phyloP scores from a whole-genome alignment of 2,113 vertebrate species.

The Pundamilia nyererei region DNA sequence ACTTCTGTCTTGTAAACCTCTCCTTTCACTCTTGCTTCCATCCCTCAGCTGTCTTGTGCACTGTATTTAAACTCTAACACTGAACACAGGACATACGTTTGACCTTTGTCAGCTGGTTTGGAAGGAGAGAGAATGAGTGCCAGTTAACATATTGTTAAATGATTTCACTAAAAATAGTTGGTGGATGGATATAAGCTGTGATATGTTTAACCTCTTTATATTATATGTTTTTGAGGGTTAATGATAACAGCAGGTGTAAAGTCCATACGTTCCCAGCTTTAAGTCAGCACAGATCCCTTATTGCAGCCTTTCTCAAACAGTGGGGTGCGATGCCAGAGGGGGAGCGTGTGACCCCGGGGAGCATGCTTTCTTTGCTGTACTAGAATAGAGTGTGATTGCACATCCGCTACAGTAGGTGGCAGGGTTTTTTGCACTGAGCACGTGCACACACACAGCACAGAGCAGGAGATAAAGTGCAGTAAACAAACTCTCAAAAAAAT shows the following conservation, averaged over 20 bases:
- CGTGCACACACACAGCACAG: background rate
- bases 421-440: background rate
- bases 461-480: background rate
- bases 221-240: background rate
- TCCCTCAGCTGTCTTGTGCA: background rate
- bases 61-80: background rate
- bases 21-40: background rate
- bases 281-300: background rate
- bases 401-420: background rate
- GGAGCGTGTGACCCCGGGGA: fast-evolving
- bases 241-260: background rate
- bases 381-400: background rate
- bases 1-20: background rate
- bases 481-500: background rate
- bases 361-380: background rate
- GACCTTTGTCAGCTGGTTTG: background rate
- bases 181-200: background rate
- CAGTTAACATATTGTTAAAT: background rate
- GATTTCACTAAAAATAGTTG: fast-evolving
- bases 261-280: background rate
- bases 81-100: background rate
- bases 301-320: background rate
- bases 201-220: background rate
- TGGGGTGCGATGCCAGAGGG: background rate
- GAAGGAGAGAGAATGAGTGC: background rate